Evolutionary conservation across 2,888 invertebrate genomes (phyloP), one percentile per base, ranked within the genome.

Genomic region (Drosophila formosana): DNA sequence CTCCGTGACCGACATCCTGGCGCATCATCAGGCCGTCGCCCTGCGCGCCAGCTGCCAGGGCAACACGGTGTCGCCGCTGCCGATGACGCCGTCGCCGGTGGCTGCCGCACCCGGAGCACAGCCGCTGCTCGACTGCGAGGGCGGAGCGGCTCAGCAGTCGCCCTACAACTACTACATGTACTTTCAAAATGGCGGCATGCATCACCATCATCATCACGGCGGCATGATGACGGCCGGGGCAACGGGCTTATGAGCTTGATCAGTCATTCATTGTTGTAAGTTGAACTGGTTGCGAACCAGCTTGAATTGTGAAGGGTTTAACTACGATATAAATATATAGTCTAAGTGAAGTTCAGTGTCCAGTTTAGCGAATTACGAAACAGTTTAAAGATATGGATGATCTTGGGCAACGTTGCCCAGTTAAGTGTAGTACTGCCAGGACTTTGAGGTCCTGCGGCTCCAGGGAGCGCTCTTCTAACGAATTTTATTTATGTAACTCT

Each of bases 1-100:
- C 84, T 94, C 94, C 7, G 94, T 94, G 2, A 93, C 93, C 55
- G 94, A 94, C 78, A 94, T 94, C 78, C 84, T 94, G 77, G 94
- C 94, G 2, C 92, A 92, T 63, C 93, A 93, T 72, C 91, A 92
- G 68, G 91, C 92, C 3, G 91, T 92, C 1, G 92, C 92, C 1
- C 61, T 92, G 56, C 90, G 91, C 0, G 91, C 91, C 73, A 91
- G 91, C 61, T 91, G 91, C 74, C 92, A 92, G 69, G 91, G 90
- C 39, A 91, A 90, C 62, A 81, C 87, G 1, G 88, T 83, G 47
- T 83, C 83, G 1, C 88, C 89, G 2, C 83, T 92, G 43, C 91
- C 91, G 0, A 88, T 91, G 63, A 89, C 91, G 4, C 83, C 83
- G 28, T 87, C 75, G 25, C 90, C 79, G 8, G 89, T 63, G 63